phyloP scores from a whole-genome alignment of 1,140 invertebrate genomes.

The Meloidogyne floridensis region DNA sequence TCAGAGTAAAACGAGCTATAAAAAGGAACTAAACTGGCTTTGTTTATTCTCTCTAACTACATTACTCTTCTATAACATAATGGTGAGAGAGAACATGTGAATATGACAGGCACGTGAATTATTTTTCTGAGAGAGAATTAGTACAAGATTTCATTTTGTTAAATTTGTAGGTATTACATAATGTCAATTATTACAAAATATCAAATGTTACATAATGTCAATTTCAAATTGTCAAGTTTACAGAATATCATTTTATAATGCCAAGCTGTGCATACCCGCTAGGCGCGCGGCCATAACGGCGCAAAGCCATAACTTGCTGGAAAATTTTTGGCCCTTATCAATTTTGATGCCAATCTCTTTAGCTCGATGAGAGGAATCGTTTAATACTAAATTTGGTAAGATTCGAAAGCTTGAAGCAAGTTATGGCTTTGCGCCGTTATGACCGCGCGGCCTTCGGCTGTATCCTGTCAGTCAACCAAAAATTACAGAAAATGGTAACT shows the following conservation, averaged over 20 bases:
- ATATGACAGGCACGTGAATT: not conserved
- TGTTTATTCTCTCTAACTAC: not conserved
- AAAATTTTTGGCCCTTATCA: too few species aligned
- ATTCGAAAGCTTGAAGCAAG: too few species aligned
- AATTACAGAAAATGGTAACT: too few species aligned
- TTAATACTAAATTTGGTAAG: too few species aligned
- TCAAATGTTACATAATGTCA: not conserved
- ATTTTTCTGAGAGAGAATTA: not conserved
- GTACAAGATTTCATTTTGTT: not conserved
- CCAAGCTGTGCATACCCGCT: too few species aligned
- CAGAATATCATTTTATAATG: not conserved
- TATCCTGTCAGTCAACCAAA: too few species aligned
- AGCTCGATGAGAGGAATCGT: too few species aligned
- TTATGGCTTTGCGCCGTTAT: too few species aligned
- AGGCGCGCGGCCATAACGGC: too few species aligned
- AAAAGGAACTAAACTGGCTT: slow-evolving; percentile 6
- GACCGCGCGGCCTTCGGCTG: too few species aligned
- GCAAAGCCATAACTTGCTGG: too few species aligned
- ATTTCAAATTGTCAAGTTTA: not conserved
- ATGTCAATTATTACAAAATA: not conserved
- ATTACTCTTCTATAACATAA: not conserved
- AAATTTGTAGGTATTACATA: not conserved
- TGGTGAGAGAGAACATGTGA: not conserved
- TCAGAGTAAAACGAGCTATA: not conserved
- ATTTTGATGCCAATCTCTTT: too few species aligned